A percentile compares a stretch with the other conserved stretches of the same genome.
Evolutionary conservation across 2,113 vertebrate genomes (phyloP).

Genomic region (Sigmodon hispidus): DNA sequence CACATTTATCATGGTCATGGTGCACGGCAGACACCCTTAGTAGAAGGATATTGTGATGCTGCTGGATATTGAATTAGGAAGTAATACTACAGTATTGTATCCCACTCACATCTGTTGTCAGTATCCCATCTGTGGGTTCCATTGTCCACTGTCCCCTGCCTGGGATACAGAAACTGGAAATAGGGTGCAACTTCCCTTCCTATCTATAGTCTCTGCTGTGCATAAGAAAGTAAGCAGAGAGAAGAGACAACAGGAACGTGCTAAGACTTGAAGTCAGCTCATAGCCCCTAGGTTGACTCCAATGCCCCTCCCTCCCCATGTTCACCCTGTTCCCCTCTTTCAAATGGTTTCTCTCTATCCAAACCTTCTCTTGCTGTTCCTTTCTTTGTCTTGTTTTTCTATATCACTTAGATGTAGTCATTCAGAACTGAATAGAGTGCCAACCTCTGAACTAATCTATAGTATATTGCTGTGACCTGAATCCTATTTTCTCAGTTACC

Average conservation of each 20-base stretch:
- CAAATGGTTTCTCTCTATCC: neutral
- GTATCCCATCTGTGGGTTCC: neutral
- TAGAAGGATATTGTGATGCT: neutral
- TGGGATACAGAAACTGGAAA: neutral
- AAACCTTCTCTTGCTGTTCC: neutral
- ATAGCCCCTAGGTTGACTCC: neutral
- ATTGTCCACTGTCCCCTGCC: neutral
- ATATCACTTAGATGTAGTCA: constrained; percentile 53
- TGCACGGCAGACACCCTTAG: neutral
- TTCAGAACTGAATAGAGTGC: constrained; percentile 73
- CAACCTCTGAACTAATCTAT: constrained; percentile 73
- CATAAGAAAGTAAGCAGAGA: constrained; percentile 11
- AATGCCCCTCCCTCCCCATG: accelerated
- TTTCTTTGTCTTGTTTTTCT: constrained; percentile 67
- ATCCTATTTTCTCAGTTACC: constrained; percentile 74
- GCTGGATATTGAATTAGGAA: neutral
- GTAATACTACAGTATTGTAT: neutral
- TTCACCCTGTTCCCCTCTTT: neutral
- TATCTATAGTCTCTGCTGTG: neutral
- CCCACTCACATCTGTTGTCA: neutral
- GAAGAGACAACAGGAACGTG: neutral
- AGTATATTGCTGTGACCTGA: constrained; percentile 73
- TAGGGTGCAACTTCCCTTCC: neutral
- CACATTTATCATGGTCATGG: neutral
- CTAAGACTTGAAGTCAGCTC: neutral